Conservation (phyloP, 1,140 invertebrate genomes). For the Tetramorium alpestre region DNA sequence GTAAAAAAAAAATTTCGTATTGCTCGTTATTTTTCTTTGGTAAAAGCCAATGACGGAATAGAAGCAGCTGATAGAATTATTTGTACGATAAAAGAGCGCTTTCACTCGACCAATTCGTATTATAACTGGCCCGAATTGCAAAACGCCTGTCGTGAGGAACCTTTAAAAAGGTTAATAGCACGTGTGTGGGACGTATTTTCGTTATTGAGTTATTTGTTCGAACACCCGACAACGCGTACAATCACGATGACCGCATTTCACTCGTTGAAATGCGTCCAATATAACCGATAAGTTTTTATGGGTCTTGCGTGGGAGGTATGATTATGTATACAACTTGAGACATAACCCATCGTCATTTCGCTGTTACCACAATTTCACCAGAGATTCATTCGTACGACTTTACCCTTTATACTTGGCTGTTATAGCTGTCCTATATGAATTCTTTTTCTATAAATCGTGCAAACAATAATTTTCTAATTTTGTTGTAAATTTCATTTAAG, state of each 20-base stretch:
- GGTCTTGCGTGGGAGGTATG: conserved; percentile 15
- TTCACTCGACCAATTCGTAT: conserved; percentile 56
- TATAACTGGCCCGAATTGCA: conserved; percentile 63
- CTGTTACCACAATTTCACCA: not conserved
- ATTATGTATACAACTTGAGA: not conserved
- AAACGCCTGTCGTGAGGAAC: conserved; percentile 49
- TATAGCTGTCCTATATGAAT: not conserved
- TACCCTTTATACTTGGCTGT: not conserved
- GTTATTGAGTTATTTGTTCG: conserved; percentile 56
- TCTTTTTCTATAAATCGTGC: not conserved
- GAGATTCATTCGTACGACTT: not conserved
- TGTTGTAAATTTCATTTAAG: not conserved
- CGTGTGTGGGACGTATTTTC: conserved; percentile 64
- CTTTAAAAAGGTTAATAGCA: conserved; percentile 62
- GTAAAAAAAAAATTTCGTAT: not conserved
- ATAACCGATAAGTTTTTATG: conserved; percentile 24
- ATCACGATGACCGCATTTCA: conserved; percentile 61
- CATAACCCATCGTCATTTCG: not conserved
- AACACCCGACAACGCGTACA: conserved; percentile 2
- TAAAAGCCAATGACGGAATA: not conserved
- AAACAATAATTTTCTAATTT: not conserved
- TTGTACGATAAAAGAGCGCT: conserved; percentile 62
- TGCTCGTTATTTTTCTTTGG: not conserved
- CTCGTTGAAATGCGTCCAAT: conserved; percentile 38
- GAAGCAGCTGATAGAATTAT: conserved; percentile 52